Conservation (phyloP, 2,888 invertebrate genomes). For the Lasioglossum lativentre region DNA sequence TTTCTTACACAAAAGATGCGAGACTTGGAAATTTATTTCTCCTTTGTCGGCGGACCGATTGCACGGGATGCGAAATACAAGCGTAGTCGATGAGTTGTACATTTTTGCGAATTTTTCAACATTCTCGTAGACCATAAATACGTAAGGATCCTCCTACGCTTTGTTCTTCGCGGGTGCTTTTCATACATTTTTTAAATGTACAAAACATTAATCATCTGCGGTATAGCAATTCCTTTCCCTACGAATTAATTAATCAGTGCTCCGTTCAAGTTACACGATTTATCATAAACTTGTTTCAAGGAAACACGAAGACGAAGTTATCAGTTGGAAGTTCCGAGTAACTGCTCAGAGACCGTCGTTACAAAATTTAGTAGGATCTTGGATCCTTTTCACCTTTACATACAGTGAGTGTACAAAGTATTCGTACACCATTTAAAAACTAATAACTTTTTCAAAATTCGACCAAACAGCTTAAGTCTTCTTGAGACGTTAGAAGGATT, state of each 20-base stretch:
- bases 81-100: neutral
- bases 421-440: too few species aligned
- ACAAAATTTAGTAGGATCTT: neutral
- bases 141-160: neutral
- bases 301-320: neutral
- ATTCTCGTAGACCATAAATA: neutral
- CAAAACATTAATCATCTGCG: slow-evolving; percentile 11
- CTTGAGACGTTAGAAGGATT: too few species aligned
- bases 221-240: neutral
- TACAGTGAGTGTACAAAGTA: too few species aligned
- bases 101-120: neutral
- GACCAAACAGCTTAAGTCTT: too few species aligned
- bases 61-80: neutral
- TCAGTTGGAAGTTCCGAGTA: neutral
- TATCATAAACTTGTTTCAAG: neutral
- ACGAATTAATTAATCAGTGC: slow-evolving; percentile 8
- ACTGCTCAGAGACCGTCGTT: neutral
- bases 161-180: neutral
- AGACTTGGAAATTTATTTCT: neutral
- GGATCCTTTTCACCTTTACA: neutral
- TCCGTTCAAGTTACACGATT: neutral
- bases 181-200: neutral
- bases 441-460: too few species aligned
- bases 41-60: neutral
- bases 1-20: neutral